These are phyloP conservation scores for Ondatra zibethicus DNA, from an alignment of 2,113 vertebrate genomes.

Conservation along the genomic window DNA sequence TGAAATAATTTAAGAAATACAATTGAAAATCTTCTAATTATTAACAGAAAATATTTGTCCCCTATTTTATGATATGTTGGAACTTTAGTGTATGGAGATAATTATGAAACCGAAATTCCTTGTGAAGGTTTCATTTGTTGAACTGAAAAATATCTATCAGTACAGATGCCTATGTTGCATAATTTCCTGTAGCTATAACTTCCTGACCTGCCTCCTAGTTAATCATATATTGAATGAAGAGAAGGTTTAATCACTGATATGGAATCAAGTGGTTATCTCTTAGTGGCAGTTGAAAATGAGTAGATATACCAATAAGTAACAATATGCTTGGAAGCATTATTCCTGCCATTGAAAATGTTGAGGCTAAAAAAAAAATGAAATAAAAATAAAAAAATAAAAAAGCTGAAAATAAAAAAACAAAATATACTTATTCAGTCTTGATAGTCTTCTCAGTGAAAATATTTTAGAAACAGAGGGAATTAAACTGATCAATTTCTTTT, in stretches of 20 bases:
- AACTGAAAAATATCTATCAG: conserved; percentile 41
- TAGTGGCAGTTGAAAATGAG: conserved; percentile 59
- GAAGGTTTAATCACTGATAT: background rate
- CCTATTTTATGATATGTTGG: conserved; percentile 8
- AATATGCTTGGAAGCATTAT: conserved; percentile 58
- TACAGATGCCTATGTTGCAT: background rate
- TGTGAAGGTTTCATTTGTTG: conserved; percentile 44
- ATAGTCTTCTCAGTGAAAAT: background rate
- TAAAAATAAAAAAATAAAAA: conserved; percentile 33
- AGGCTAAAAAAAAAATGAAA: conserved; percentile 12
- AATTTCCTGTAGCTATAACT: conserved; percentile 40
- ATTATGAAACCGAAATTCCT: conserved; percentile 44
- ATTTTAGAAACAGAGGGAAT: conserved; percentile 38
- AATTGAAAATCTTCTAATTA: conserved; percentile 48
- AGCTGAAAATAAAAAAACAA: conserved; percentile 17
- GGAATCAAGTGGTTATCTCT: conserved; percentile 41
- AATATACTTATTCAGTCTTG: conserved; percentile 42
- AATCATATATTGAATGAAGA: conserved; percentile 43
- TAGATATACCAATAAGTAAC: background rate
- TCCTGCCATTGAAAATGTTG: conserved; percentile 41
- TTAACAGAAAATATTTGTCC: conserved; percentile 27
- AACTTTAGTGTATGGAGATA: background rate
- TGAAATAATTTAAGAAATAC: conserved; percentile 53
- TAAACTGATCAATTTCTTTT: background rate
- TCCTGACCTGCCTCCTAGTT: conserved; percentile 39